These are phyloP conservation scores for Encarsia formosa DNA, from an alignment of 2,888 invertebrate genomes.

Conservation along the genomic window DNA sequence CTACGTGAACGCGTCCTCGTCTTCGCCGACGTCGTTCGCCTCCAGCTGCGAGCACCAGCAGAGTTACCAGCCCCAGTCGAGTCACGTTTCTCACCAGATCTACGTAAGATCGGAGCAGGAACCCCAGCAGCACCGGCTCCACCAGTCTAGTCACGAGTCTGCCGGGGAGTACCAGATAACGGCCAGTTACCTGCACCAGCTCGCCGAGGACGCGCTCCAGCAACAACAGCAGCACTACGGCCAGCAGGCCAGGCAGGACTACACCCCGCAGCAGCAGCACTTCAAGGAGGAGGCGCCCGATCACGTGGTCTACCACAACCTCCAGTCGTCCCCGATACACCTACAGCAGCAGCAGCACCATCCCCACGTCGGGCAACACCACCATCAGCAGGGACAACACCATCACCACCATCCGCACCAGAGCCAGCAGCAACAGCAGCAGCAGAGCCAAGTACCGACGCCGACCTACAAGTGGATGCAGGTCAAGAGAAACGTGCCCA, in stretches of 20 bases:
- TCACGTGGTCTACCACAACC: slow-evolving; percentile 33
- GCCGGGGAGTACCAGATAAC: slow-evolving; percentile 53
- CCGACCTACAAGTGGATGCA: slow-evolving; percentile 99
- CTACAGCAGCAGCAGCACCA: slow-evolving; percentile 41
- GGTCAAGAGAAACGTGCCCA: slow-evolving; percentile 93
- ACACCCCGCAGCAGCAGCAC: slow-evolving; percentile 51
- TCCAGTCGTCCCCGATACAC: slow-evolving; percentile 38
- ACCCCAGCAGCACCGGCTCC: slow-evolving; percentile 45
- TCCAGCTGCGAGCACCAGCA: slow-evolving; percentile 36
- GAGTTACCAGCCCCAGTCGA: slow-evolving; percentile 21
- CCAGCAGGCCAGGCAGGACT: slow-evolving; percentile 58
- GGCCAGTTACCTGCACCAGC: slow-evolving; percentile 42
- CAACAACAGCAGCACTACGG: slow-evolving; percentile 45
- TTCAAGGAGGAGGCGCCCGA: slow-evolving; percentile 62
- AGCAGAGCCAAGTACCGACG: slow-evolving; percentile 61
- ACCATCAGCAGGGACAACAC: slow-evolving; percentile 26
- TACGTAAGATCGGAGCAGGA: slow-evolving; percentile 44
- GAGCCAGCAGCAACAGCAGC: slow-evolving; percentile 48
- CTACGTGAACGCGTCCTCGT: slow-evolving; percentile 57
- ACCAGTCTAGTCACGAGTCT: slow-evolving; percentile 47
- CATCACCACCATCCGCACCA: slow-evolving; percentile 34
- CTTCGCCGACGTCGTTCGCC: slow-evolving; percentile 42
- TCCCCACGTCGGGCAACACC: slow-evolving; percentile 31
- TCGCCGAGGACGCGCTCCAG: slow-evolving; percentile 31
- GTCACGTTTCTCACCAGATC: slow-evolving; percentile 26